These are phyloP conservation scores for Nephila pilipes DNA, from an alignment of 1,140 invertebrate genomes.

Conservation along the genomic window DNA sequence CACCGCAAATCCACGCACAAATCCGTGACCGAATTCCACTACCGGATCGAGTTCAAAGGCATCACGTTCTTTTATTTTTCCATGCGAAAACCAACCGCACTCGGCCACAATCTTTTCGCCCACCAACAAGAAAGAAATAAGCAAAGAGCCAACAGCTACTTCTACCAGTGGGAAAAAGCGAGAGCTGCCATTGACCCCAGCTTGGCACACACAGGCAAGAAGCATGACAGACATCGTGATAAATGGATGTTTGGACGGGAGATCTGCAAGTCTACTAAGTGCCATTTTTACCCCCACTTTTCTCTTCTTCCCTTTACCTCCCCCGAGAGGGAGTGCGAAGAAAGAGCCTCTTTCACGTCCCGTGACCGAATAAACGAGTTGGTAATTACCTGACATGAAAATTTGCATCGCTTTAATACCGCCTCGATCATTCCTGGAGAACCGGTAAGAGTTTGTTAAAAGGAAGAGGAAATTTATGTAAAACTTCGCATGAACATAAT, in stretches of 20 bases:
- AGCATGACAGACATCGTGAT: not conserved
- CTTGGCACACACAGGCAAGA: not conserved
- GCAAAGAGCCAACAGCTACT: not conserved
- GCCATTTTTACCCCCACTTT: not conserved
- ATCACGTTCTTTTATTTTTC: not conserved
- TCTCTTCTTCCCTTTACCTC: not conserved
- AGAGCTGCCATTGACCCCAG: constrained; percentile 25
- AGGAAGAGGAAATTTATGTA: not conserved
- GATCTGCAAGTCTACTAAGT: not conserved
- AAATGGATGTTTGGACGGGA: constrained; percentile 17
- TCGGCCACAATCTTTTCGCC: not conserved
- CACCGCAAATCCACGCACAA: not conserved
- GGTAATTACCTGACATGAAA: not conserved
- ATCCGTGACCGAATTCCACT: not conserved
- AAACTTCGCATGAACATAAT: not conserved
- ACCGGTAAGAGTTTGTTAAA: not conserved
- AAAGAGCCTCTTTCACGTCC: not conserved
- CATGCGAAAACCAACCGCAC: not conserved
- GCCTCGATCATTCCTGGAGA: not conserved
- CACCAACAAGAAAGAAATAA: not conserved
- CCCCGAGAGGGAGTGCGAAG: not conserved
- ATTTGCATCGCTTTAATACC: not conserved
- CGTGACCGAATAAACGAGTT: constrained; percentile 14
- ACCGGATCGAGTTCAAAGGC: constrained; percentile 15
- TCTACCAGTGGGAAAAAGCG: constrained; percentile 5